Conservation (phyloP, 2,113 vertebrate species). For the Phylloscopus whistleri region DNA sequence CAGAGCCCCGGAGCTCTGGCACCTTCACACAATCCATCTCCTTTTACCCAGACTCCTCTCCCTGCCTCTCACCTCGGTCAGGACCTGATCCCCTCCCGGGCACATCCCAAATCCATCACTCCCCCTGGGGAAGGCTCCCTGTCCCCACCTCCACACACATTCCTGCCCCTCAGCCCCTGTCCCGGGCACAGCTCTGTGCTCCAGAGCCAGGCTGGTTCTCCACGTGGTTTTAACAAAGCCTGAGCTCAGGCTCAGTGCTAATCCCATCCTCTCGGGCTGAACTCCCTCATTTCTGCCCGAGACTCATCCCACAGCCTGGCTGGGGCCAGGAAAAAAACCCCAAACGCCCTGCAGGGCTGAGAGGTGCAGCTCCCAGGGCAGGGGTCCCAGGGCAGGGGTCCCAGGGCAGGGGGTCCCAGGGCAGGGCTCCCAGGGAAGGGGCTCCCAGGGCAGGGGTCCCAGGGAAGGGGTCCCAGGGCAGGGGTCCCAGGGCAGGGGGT, state of each 20-base stretch:
- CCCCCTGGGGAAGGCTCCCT: accelerated
- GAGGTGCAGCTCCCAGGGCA: background rate
- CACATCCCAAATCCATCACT: background rate
- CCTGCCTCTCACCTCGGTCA: background rate
- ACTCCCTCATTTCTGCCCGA: background rate
- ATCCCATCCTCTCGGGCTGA: background rate
- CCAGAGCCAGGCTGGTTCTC: no score
- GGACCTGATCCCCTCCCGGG: background rate
- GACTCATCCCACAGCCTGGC: background rate
- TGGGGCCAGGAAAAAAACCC: background rate
- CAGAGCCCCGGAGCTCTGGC: no score
- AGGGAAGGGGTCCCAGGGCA: no score
- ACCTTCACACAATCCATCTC: background rate
- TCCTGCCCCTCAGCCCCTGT: background rate
- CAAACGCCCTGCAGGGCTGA: background rate
- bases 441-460: no score
- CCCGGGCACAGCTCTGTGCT: no score
- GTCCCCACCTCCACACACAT: no score
- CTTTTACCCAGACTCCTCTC: background rate
- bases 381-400: no score
- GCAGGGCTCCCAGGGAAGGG: no score
- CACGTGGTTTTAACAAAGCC: background rate
- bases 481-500: no score
- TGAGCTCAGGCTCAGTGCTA: background rate
- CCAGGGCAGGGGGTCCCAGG: no score